A percentile compares a stretch with the other conserved stretches of the same genome.
These are phyloP conservation scores for Drosophila nebulosa DNA, from an alignment of 1,140 invertebrate species.

Conservation along the genomic window DNA sequence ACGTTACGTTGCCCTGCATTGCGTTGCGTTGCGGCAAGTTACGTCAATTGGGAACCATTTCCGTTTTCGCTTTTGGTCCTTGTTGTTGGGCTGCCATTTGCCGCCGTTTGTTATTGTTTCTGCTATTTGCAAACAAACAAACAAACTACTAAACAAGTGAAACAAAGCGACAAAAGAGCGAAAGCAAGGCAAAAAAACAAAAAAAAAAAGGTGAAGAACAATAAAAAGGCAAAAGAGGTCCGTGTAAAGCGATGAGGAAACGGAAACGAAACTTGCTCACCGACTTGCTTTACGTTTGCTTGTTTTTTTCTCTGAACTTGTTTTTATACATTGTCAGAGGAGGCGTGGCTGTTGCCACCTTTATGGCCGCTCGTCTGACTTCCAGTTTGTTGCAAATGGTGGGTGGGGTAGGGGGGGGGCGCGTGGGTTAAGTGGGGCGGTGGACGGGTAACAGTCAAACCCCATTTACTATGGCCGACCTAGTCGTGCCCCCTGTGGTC, in stretches of 20 bases:
- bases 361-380: background rate
- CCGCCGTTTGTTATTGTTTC: slow-evolving; percentile 45
- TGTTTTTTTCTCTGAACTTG: background rate
- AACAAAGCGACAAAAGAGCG: slow-evolving; percentile 1
- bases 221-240: background rate
- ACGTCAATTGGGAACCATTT: slow-evolving; percentile 28
- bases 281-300: background rate
- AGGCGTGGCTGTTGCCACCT: slow-evolving; percentile 14
- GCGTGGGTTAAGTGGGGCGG: too few relatives aligned
- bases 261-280: slow-evolving; percentile 24
- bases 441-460: background rate
- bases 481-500: background rate
- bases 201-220: background rate
- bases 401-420: background rate
- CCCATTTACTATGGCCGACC: background rate
- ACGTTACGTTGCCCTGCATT: slow-evolving; percentile 17
- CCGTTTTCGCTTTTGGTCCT: background rate
- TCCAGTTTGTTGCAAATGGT: slow-evolving; percentile 10
- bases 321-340: slow-evolving; percentile 7
- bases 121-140: slow-evolving; percentile 37
- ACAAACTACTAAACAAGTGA: slow-evolving; percentile 26
- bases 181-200: background rate
- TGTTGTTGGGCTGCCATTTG: slow-evolving; percentile 44
- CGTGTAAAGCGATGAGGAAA: background rate
- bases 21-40: slow-evolving; percentile 20